These are phyloP conservation scores for Emydura subglobosa DNA, from an alignment of 2,113 vertebrate species.

Conservation along the genomic window DNA sequence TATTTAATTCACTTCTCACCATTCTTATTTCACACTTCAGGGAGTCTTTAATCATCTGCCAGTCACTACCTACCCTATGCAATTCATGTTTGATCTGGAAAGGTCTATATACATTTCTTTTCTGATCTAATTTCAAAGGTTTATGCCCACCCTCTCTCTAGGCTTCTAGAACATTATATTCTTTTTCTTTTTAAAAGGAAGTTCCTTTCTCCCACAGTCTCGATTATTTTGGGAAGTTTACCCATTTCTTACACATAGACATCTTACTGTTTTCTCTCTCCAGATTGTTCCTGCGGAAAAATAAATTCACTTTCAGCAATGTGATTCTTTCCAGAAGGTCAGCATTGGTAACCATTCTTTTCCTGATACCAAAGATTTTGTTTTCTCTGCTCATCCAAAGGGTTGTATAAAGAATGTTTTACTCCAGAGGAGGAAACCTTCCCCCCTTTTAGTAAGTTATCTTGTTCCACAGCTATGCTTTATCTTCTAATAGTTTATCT, in stretches of 20 bases:
- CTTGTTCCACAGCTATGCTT: background rate
- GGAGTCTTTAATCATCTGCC: background rate
- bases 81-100: background rate
- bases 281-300: background rate
- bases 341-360: background rate
- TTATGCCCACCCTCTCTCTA: background rate
- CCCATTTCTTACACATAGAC: background rate
- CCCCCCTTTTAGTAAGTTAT: background rate
- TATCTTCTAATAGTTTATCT: background rate
- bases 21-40: background rate
- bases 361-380: background rate
- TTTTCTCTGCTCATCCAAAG: background rate
- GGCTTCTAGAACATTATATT: background rate
- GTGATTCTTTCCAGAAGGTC: background rate
- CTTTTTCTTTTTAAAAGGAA: background rate
- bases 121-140: background rate
- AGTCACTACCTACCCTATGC: background rate
- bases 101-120: background rate
- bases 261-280: background rate
- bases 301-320: background rate
- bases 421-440: background rate
- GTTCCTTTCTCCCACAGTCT: background rate
- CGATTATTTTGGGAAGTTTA: background rate
- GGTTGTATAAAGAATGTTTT: background rate
- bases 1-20: background rate